Evolutionary conservation across 2,888 invertebrate genomes (phyloP), one percentile per base, ranked within the genome.

Genomic region (Tenthredo distinguenda): DNA sequence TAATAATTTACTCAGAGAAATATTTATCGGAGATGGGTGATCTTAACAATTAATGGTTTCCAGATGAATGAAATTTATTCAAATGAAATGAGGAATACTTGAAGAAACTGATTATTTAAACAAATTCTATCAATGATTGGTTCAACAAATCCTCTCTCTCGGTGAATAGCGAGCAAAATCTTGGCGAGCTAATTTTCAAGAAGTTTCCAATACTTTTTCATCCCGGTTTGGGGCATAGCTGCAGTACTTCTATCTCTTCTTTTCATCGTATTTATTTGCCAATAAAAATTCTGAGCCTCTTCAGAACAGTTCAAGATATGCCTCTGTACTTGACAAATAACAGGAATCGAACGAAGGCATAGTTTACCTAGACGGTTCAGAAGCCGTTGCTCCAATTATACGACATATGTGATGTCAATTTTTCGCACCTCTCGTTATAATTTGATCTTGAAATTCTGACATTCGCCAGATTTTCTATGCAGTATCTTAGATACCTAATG

Each of bases 171-270:
- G 65, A 65, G 65, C 65, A 65, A 12, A 21, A 26, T 31, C 12
- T 58, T 31, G n/a, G 31, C 9, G 65, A 12, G 31, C 26, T 31
- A 31, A 65, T 31, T 31, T 65, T 65, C 31, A 34, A 68, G 15
- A 68, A 68, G 34, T 65, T 65, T 65, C 65, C 31, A 68, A 68
- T 68, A 68, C 5, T 68, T 68, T 34, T 34, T 18, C 34, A 68
- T 68, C 68, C 34, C 68, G 31, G 34, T 34, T 68, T 34, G 4
- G 21, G 18, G 26, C 18, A 31, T 65, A 21, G 26, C 21, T 31
- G 31, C 65, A 65, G 2, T 65, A 65, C 31, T 65, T 15, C 10
- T 65, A 4, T 21, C 7, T 6, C 5, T 65, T 12, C 2, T 31
- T 21, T 62, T 26, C 10, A 62, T 21, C 21, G 26, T n/a, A 26